Percentiles rank a stretch among this genome's conserved stretches.
Evolutionary conservation across 2,113 vertebrate species (phyloP).

Genomic region (Alexandromys fortis): DNA sequence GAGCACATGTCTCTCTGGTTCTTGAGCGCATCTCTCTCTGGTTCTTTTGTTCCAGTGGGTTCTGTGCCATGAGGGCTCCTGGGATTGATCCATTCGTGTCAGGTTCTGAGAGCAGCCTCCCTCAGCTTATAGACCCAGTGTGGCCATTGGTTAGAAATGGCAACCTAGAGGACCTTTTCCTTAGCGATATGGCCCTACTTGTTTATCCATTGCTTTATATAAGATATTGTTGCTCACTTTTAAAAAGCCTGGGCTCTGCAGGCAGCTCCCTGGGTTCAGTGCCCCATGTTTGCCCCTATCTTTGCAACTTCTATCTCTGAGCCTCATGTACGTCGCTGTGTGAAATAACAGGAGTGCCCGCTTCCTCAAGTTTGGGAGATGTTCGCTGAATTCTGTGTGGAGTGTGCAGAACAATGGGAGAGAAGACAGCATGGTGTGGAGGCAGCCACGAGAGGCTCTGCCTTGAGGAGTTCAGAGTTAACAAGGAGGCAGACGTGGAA

Average conservation of each 20-base stretch:
- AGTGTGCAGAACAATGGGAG: neutral
- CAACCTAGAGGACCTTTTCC: neutral
- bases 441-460: fast-evolving
- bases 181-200: neutral
- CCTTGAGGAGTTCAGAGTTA: neutral
- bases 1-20: neutral
- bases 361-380: neutral
- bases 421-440: neutral
- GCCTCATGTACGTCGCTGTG: neutral
- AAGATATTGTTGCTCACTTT: neutral
- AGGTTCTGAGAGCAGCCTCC: neutral
- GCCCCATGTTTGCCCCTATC: neutral
- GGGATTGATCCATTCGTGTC: neutral
- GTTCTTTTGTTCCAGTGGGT: neutral
- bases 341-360: neutral
- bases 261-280: neutral
- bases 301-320: neutral
- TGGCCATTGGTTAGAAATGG: neutral
- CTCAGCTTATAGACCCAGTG: too few relatives aligned
- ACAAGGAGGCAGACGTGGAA: neutral
- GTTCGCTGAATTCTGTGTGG: neutral
- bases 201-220: neutral
- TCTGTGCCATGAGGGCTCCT: neutral
- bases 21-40: neutral
- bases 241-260: neutral